A percentile compares a stretch with the other conserved stretches of the same genome.
These are phyloP conservation scores for Peromyscus leucopus DNA, from an alignment of 2,113 vertebrate species.

Conservation along the genomic window DNA sequence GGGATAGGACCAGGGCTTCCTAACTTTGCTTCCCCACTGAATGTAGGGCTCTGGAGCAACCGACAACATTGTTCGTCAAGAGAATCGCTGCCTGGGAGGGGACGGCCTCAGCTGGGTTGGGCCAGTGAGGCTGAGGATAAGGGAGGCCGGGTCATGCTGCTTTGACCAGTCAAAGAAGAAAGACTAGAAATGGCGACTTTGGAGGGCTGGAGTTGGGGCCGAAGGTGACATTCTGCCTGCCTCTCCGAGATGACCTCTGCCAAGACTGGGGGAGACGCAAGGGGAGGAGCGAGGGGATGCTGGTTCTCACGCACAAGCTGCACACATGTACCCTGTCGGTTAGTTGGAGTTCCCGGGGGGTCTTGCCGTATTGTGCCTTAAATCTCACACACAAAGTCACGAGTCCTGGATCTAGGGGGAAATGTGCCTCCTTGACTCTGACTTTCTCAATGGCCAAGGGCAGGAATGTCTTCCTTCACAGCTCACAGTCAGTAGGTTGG, in stretches of 20 bases:
- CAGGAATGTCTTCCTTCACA: neutral
- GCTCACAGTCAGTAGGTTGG: neutral
- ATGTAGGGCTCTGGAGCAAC: neutral
- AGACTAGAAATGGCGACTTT: neutral
- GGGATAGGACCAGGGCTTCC: neutral
- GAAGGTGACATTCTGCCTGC: neutral
- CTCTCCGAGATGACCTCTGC: neutral
- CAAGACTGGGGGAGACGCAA: fast-evolving
- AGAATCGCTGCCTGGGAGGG: neutral
- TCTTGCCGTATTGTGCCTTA: neutral
- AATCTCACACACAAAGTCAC: neutral
- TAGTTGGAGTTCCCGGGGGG: neutral
- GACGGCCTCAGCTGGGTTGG: neutral
- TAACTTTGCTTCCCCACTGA: neutral
- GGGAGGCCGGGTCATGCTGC: neutral
- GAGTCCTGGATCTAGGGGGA: neutral
- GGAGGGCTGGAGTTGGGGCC: neutral
- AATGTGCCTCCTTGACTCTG: too few species aligned
- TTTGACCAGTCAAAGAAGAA: too few species aligned
- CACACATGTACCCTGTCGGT: neutral
- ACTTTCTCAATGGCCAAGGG: neutral
- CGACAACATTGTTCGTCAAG: too few species aligned
- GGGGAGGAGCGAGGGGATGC: fast-evolving
- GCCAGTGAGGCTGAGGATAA: neutral
- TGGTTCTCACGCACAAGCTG: neutral